Percentiles rank a stretch among this genome's conserved stretches.
These are phyloP conservation scores for Clanis bilineata DNA, from an alignment of 2,888 invertebrate species.

Conservation along the genomic window DNA sequence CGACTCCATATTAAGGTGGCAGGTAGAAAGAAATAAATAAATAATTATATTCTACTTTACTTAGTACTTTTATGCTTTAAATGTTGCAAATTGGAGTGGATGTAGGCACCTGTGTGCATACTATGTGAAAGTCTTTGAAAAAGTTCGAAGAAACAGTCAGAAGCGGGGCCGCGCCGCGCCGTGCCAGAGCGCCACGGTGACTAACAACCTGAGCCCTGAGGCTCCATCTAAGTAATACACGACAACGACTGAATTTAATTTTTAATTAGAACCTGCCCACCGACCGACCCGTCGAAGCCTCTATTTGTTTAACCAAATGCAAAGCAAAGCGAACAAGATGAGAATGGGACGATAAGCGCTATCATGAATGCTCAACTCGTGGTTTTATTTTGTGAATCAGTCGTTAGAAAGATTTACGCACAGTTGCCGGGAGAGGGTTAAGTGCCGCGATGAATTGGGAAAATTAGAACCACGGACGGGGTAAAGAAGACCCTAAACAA, in stretches of 20 bases:
- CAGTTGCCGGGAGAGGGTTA: conserved; percentile 54
- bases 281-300: conserved; percentile 59
- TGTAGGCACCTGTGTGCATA: no score
- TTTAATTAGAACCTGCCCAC: conserved; percentile 76
- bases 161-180: conserved; percentile 49
- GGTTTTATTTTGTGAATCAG: conserved; percentile 63
- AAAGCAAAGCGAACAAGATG: conserved; percentile 58
- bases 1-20: no score
- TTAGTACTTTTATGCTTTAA: no score
- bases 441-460: conserved; percentile 63
- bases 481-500: conserved; percentile 40
- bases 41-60: no score
- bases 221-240: conserved; percentile 66
- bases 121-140: not conserved
- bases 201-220: conserved; percentile 62
- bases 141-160: not conserved
- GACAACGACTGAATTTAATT: conserved; percentile 67
- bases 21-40: no score
- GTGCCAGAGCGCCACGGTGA: conserved; percentile 59
- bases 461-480: conserved; percentile 50
- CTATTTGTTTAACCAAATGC: conserved; percentile 74
- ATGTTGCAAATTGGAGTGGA: not conserved
- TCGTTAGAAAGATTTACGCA: conserved; percentile 69
- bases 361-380: conserved; percentile 57
- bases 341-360: conserved; percentile 58